Conservation (phyloP, 2,113 vertebrate species). For the Tamias sibiricus region DNA sequence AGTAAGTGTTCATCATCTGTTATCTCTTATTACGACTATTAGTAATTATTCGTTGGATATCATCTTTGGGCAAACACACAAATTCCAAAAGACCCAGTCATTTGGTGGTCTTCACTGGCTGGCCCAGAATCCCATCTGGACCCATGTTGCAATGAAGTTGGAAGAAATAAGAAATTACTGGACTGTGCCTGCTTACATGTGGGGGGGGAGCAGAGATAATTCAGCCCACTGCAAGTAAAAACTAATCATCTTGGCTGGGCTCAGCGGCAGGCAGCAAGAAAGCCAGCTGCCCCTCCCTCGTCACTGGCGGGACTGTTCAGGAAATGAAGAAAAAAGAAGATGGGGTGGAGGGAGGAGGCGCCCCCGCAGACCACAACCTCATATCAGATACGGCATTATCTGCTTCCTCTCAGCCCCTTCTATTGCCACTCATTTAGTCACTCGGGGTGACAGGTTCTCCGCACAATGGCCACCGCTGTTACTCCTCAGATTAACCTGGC, state of each 20-base stretch:
- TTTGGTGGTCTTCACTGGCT: not conserved
- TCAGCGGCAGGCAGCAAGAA: not conserved
- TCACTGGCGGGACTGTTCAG: not conserved
- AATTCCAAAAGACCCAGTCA: not conserved
- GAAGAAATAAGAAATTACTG: constrained; percentile 17
- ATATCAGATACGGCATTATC: not conserved
- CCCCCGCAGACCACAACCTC: not conserved
- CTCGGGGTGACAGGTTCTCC: not conserved
- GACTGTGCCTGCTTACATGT: not conserved
- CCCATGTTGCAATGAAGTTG: not conserved
- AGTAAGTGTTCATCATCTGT: not conserved
- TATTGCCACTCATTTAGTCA: not conserved
- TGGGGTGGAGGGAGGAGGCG: not conserved
- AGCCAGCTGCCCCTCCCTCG: not conserved
- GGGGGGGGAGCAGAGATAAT: constrained; percentile 52
- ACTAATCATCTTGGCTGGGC: constrained; percentile 48
- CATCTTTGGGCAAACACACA: not conserved
- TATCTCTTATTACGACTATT: not conserved
- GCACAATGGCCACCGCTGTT: not conserved
- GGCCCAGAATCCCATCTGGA: not conserved
- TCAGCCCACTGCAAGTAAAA: constrained; percentile 50
- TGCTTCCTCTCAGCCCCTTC: not conserved
- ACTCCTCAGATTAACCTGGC: constrained; percentile 54
- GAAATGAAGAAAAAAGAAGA: constrained; percentile 56
- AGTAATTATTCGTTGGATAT: not conserved